Conservation (phyloP, 2,113 vertebrate species). For the Thamnophis sirtalis region DNA sequence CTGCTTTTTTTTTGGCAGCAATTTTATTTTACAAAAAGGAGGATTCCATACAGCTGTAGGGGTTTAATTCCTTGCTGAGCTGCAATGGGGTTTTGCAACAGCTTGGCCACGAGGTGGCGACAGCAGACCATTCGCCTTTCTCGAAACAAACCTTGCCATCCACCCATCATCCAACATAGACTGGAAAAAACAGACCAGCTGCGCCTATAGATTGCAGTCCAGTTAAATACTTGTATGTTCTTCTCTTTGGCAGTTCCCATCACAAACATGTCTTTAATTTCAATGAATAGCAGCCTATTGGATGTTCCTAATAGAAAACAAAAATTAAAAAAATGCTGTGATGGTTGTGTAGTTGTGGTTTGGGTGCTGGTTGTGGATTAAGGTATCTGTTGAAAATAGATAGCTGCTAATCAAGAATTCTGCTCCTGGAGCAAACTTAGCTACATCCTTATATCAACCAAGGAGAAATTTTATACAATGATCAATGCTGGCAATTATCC, state of each 20-base stretch:
- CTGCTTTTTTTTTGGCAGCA: neutral
- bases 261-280: neutral
- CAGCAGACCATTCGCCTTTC: neutral
- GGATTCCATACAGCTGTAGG: neutral
- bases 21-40: neutral
- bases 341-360: constrained; percentile 72
- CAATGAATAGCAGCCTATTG: neutral
- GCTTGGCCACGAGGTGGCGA: neutral
- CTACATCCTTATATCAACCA: constrained; percentile 77
- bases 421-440: constrained; percentile 78
- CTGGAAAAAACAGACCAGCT: no score
- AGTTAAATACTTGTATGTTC: neutral
- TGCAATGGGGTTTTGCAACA: neutral
- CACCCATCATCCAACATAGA: no score
- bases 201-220: neutral
- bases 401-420: constrained; percentile 79
- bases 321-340: constrained; percentile 41
- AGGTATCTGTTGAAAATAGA: constrained; percentile 56
- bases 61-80: neutral
- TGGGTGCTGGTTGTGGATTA: constrained; percentile 75
- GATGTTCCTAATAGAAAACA: neutral
- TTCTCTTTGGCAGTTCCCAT: neutral
- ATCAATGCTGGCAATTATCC: constrained; percentile 72
- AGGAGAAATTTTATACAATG: constrained; percentile 76
- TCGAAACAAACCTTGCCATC: neutral